These are phyloP conservation scores for Semicossyphus pulcher DNA, from an alignment of 2,113 vertebrate genomes.

Conservation along the genomic window DNA sequence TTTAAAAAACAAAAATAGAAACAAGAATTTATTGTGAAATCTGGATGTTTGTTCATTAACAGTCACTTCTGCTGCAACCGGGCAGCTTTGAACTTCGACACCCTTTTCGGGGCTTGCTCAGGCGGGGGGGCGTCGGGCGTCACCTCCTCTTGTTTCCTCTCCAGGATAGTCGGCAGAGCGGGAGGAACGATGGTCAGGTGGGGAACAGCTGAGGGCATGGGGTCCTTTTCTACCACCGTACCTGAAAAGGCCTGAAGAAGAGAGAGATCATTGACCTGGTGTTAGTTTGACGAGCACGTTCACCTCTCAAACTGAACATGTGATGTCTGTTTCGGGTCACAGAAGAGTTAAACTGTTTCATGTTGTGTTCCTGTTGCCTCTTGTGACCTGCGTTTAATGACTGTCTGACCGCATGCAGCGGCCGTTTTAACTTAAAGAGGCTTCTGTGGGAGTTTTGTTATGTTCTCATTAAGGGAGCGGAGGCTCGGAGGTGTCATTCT, in stretches of 20 bases:
- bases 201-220: constrained; percentile 82
- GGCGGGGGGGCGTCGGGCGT: constrained; percentile 76
- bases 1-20: not conserved
- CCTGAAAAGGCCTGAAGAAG: constrained; percentile 93
- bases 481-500: constrained; percentile 15
- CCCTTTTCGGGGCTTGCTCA: constrained; percentile 79
- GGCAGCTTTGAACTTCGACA: constrained; percentile 95
- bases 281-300: not conserved
- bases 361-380: too few species aligned
- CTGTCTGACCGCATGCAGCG: not conserved
- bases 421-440: constrained; percentile 23
- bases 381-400: constrained; percentile 1
- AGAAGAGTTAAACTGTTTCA: too few species aligned
- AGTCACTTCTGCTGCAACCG: constrained; percentile 87
- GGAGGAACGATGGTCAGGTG: constrained; percentile 88
- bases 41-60: not conserved
- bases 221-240: constrained; percentile 95
- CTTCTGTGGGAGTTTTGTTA: constrained; percentile 31
- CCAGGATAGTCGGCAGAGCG: constrained; percentile 91
- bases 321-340: not conserved
- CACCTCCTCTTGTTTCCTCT: constrained; percentile 91
- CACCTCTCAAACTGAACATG: not conserved
- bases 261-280: constrained; percentile 18
- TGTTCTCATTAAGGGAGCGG: constrained; percentile 16
- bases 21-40: not conserved